Evolutionary conservation across 2,113 vertebrate genomes (phyloP).

Genomic region (Notothenia rossii): DNA sequence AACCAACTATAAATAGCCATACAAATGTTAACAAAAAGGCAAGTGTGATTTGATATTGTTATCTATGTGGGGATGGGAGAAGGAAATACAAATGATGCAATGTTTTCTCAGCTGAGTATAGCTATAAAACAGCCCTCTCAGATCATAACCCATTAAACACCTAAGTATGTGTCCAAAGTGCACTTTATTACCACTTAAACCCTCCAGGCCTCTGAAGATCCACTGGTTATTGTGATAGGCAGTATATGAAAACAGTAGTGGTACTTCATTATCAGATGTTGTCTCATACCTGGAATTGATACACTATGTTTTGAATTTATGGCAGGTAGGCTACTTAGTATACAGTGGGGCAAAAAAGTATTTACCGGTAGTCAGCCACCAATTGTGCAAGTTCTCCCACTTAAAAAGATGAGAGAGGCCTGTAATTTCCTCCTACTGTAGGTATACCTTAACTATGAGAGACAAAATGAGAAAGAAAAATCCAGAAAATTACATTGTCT

Average conservation of each 20-base stretch:
- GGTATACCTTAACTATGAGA: too few species aligned
- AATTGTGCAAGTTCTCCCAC: too few species aligned
- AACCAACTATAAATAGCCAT: neutral
- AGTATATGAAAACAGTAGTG: neutral
- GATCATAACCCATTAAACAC: constrained; percentile 1
- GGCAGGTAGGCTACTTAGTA: neutral
- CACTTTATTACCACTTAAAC: constrained; percentile 13
- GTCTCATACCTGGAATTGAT: neutral
- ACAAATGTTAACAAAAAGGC: neutral
- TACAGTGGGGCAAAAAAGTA: neutral
- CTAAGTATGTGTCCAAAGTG: constrained; percentile 1
- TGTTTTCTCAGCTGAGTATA: neutral
- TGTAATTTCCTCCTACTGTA: too few species aligned
- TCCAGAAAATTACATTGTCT: too few species aligned
- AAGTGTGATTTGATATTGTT: neutral
- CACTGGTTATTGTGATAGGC: neutral
- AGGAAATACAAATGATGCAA: neutral
- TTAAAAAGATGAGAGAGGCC: too few species aligned
- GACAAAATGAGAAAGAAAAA: too few species aligned
- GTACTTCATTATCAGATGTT: neutral
- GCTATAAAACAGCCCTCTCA: neutral
- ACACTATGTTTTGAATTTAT: neutral
- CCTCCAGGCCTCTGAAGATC: neutral
- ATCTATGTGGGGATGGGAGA: neutral
- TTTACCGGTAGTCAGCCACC: too few species aligned